Conservation (phyloP, 2,888 invertebrate genomes). For the Mesochorus sp. region DNA sequence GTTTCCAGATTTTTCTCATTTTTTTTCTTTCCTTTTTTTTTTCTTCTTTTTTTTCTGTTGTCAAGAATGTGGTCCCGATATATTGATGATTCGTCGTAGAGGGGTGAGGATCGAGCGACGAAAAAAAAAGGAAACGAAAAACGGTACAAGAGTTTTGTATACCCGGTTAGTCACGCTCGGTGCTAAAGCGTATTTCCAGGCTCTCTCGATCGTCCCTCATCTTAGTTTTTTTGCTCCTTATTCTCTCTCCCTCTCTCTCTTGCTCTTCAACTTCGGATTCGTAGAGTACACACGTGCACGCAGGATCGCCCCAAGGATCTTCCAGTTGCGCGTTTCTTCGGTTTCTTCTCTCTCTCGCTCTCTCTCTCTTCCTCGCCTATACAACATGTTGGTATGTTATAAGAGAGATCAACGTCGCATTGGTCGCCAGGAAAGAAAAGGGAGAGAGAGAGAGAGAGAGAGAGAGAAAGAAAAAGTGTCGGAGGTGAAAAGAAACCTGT, state of each 20-base stretch:
- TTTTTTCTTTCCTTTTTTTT: background rate
- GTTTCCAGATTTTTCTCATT: slow-evolving; percentile 13
- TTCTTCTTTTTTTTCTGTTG: too few species aligned
- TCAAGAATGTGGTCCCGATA: slow-evolving; percentile 49
- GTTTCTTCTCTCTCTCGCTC: slow-evolving; percentile 31
- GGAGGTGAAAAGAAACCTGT: slow-evolving; percentile 76
- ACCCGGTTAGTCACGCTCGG: slow-evolving; percentile 62
- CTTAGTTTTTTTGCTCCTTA: slow-evolving; percentile 14
- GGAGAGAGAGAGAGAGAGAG: slow-evolving; percentile 29
- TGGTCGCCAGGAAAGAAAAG: slow-evolving; percentile 27
- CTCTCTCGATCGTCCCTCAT: slow-evolving; percentile 54
- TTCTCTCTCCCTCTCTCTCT: slow-evolving; percentile 18
- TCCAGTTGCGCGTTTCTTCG: slow-evolving; percentile 48
- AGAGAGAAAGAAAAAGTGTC: slow-evolving; percentile 53
- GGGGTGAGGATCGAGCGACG: slow-evolving; percentile 59
- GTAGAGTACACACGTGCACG: slow-evolving; percentile 54
- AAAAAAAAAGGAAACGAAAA: slow-evolving; percentile 54
- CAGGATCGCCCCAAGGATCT: slow-evolving; percentile 44
- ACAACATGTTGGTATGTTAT: slow-evolving; percentile 46
- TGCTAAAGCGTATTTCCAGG: slow-evolving; percentile 53
- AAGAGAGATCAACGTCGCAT: slow-evolving; percentile 23
- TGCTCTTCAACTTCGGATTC: slow-evolving; percentile 11
- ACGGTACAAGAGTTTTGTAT: slow-evolving; percentile 56
- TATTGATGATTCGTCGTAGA: slow-evolving; percentile 58
- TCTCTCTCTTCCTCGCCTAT: slow-evolving; percentile 22